Evolutionary conservation across 2,888 invertebrate genomes (phyloP), one percentile per base, ranked within the genome.

Genomic region (Zygogramma bicolorata): DNA sequence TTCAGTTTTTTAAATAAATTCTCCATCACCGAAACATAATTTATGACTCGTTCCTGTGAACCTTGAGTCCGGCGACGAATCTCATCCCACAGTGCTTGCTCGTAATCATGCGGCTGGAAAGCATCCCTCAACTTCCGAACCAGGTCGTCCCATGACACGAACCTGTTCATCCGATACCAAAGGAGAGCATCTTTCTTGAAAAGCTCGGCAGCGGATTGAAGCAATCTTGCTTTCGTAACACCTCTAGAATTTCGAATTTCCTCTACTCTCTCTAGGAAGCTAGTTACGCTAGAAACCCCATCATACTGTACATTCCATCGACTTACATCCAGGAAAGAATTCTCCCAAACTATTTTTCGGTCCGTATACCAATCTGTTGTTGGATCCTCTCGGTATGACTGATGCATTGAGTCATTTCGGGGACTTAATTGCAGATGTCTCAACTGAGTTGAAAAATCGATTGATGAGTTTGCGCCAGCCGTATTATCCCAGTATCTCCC

Each of bases 31-130:
- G 63, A 18, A 5, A 75, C 18, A 58, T 31, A 75, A 2, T 10
- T 46, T 15, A 65, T 20, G 42, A 67, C 42, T 59, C 34, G 34
- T 42, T 75, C 65, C 2, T 61, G 22, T 0, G 59, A 8, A 18
- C 70, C 69, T 59, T 72, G 73, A 6, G 75, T 75, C 3, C 75
- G 63, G 22, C 40, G 13, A 4, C 65, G 46, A 29, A 75, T 73
- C 27, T 73, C 72, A 20, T 63, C 63, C 66, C 58, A 70, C 0
- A 75, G n/a, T 6, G 3, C 15, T 10, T 58, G 4, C 27, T 72
- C 69, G 57, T 72, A 74, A 46, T 73, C 70, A 18, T 49, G 18
- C 10, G 73, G 70, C 27, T 13, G 57, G 15, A 63, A 73, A 42
- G 49, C 29, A n/a, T 49, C 42, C 13, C 18, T 6, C 2, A 73